phyloP scores from a whole-genome alignment of 2,888 invertebrate genomes.

The Empis livida region DNA sequence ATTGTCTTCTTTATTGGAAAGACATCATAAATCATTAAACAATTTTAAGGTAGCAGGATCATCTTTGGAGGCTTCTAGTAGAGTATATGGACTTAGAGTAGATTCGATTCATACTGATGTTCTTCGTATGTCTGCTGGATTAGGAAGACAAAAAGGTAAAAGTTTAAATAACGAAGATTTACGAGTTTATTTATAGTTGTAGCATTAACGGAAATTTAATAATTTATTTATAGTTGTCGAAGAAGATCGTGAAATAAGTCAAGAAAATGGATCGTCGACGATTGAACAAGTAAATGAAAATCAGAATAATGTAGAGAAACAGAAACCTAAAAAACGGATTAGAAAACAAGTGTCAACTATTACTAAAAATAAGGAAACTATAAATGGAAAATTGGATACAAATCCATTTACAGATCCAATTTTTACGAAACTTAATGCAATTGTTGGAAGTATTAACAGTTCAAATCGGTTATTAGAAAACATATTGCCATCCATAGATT shows the following conservation, averaged over 20 bases:
- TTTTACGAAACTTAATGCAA: slow-evolving; percentile 46
- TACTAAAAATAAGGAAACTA: slow-evolving; percentile 32
- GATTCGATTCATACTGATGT: slow-evolving; percentile 74
- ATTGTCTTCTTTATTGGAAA: slow-evolving; percentile 60
- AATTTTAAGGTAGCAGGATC: slow-evolving; percentile 70
- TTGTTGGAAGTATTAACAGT: slow-evolving; percentile 46
- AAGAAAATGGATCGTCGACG: too few relatives aligned
- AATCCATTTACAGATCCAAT: slow-evolving; percentile 42
- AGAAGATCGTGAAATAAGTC: not conserved
- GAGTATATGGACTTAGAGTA: slow-evolving; percentile 77
- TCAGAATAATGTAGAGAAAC: slow-evolving; percentile 14
- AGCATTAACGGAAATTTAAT: not conserved
- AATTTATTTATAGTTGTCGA: not conserved
- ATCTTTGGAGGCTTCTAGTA: slow-evolving; percentile 76
- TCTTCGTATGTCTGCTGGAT: slow-evolving; percentile 59
- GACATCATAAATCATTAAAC: slow-evolving; percentile 55
- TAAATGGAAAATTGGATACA: slow-evolving; percentile 33
- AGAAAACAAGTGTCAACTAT: slow-evolving; percentile 27
- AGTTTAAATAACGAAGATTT: too few relatives aligned
- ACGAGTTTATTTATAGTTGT: too few relatives aligned
- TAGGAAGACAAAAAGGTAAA: slow-evolving; percentile 26
- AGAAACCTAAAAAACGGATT: slow-evolving; percentile 23
- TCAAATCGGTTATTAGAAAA: slow-evolving; percentile 48
- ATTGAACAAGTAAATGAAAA: not conserved
- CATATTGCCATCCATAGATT: slow-evolving; percentile 41